Base-by-base conservation (phyloP, 1,140 invertebrate genomes). In the Rhysida immarginata region DNA sequence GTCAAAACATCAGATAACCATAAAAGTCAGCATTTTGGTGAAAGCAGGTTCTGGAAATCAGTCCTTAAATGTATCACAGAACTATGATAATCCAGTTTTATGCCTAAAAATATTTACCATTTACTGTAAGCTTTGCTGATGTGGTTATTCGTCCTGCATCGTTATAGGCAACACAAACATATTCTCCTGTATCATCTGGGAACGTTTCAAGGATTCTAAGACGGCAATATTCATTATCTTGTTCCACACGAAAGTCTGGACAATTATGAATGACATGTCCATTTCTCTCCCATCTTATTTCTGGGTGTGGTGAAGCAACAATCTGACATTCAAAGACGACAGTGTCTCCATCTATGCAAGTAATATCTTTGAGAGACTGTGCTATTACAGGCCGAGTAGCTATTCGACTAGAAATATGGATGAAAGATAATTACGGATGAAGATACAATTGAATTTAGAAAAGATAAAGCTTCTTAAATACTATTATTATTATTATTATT, bases 121-220 rank as follows among this genome's bases (percentile, higher is more conserved):
- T 83, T 11, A 89, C 84, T 24, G 86, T 77, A 2, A 90, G 74
- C 65, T 83, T 86, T 2, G 85, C 83, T 1, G 82, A 85, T 1
- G 84, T 85, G 42, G 77, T 76, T 0, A 82, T 81, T 65, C 84
- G 83, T 44, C 88, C 88, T 49, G 87, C 73, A 57, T 80, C 78
- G 65, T 92, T 92, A 61, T 78, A 79, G 5, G 83, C 86, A 46
- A 85, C 79, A 64, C 87, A 92, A 0, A 80, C 83, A 67, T 91
- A 94, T 61, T 86, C 83, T n/a, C 88, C 88, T 62, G 88, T 84
- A 66, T 93, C 88, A 64, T 90, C 86, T 0, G 85, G 84, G 61
- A 83, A 84, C 18, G 88, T 81, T 54, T 83, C 79, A 11, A 77
- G 75, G 61, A 93, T 89, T 55, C 72, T 76, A 24, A 90, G 68